Base-by-base conservation (phyloP, 2,113 vertebrate genomes). In the Sakesphorus luctuosus region DNA sequence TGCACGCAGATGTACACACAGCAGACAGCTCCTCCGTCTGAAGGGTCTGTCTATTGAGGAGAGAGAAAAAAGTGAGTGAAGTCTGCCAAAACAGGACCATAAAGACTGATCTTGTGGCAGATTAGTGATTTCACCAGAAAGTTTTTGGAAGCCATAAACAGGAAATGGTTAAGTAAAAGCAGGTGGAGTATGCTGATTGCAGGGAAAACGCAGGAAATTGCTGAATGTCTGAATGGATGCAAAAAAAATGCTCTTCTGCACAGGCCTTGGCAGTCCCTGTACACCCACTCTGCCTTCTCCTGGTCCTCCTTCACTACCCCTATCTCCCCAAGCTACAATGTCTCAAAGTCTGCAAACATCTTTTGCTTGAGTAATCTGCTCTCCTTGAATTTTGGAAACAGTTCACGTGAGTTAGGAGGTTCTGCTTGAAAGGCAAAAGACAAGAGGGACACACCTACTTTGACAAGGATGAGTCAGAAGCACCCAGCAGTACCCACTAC, bases 161-260 rank as follows among this genome's bases (percentile, higher is more conserved):
- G 98, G 98, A 98, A 98, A 98, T 76, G 85, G 97, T 97, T 98
- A 98, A 98, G 97, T 96, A 96, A 97, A 97, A 98, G 97, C 98
- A 98, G 97, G 97, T 97, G 98, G 97, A 97, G 86, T 87, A 62
- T 76, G 77, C 66, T 82, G 94, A 91, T 94, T 89, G 89, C 61
- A 91, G 97, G 90, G 97, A 93, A 91, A 94, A 89, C 4, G 96
- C 96, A 98, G 98, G 98, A 98, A 98, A 98, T 98, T 98, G 97
- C 97, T 97, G 93, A 97, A 93, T 1, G 8, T 95, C 97, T 98
- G 97, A 98, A 97, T 97, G 97, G 95, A 96, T 88, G 93, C 80
- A 82, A 97, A 96, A 95, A 96, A 95, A 72, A 91, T 86, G 93
- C 79, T 96, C 88, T 84, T 89, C 88, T 92, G 88, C 96, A 97